Percentiles rank a stretch among this genome's conserved stretches.
Conservation (phyloP, 2,888 invertebrate species). For the Osmoderma eremita region DNA sequence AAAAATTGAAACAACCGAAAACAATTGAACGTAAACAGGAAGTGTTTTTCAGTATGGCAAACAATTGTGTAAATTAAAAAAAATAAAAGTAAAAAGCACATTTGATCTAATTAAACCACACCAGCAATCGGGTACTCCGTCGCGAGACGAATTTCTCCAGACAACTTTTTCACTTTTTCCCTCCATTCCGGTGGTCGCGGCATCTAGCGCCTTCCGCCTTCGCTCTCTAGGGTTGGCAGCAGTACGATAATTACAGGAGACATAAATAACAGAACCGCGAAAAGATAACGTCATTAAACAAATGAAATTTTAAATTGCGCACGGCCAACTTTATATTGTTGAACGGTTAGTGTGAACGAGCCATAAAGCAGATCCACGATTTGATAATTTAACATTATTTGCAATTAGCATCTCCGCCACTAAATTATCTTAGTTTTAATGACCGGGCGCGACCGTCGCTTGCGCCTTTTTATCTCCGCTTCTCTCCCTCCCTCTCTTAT, state of each 20-base stretch:
- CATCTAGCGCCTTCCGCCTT: not conserved
- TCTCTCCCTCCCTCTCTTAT: slow-evolving; percentile 8
- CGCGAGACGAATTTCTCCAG: no score
- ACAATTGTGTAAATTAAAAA: no score
- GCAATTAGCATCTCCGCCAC: slow-evolving; percentile 56
- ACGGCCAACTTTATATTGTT: slow-evolving; percentile 51
- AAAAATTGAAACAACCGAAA: no score
- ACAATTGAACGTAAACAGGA: no score
- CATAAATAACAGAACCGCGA: slow-evolving; percentile 49
- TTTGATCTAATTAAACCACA: no score
- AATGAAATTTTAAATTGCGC: slow-evolving; percentile 52
- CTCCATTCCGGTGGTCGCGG: no score
- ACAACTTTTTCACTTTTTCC: no score
- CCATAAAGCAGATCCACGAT: slow-evolving; percentile 55
- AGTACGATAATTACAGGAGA: slow-evolving; percentile 47
- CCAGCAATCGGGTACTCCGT: no score
- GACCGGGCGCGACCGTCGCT: slow-evolving; percentile 30
- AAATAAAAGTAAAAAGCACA: no score
- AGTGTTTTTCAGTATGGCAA: no score
- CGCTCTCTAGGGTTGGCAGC: slow-evolving; percentile 16
- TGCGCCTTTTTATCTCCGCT: not conserved
- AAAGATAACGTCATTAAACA: slow-evolving; percentile 52
- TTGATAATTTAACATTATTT: slow-evolving; percentile 58
- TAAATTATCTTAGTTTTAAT: slow-evolving; percentile 50
- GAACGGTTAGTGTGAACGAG: slow-evolving; percentile 50